Conservation (phyloP, 1,140 invertebrate genomes). For the Agrypnia vestita region DNA sequence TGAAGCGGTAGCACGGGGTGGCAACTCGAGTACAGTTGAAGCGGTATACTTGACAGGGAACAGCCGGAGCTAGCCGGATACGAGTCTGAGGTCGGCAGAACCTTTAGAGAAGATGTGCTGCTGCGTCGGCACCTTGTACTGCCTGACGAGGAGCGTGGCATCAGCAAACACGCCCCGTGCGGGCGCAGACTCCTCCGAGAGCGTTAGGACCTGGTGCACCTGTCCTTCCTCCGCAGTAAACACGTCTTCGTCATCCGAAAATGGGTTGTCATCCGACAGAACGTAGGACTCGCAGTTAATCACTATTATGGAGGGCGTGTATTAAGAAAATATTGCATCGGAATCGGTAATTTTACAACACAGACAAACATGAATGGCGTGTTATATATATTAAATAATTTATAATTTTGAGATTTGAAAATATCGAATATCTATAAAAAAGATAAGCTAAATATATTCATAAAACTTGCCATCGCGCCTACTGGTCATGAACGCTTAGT, state of each 20-base stretch:
- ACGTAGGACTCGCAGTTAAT: too few relatives aligned
- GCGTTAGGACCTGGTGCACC: neutral
- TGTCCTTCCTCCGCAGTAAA: slow-evolving; percentile 10
- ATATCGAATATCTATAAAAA: too few relatives aligned
- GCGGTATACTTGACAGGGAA: neutral
- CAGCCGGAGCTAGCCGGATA: neutral
- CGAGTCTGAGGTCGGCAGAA: slow-evolving; percentile 6
- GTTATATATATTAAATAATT: too few relatives aligned
- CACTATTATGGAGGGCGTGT: too few relatives aligned
- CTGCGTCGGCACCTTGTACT: slow-evolving; percentile 49
- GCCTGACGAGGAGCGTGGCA: slow-evolving; percentile 47
- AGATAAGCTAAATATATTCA: too few relatives aligned
- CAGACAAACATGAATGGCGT: too few relatives aligned
- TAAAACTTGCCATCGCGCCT: too few relatives aligned
- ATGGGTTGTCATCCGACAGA: neutral
- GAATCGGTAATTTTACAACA: too few relatives aligned
- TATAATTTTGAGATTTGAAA: too few relatives aligned
- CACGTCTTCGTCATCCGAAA: slow-evolving; percentile 49
- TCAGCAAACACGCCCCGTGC: slow-evolving; percentile 37
- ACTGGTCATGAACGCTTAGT: too few relatives aligned
- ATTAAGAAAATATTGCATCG: too few relatives aligned
- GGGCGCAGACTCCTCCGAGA: slow-evolving; percentile 40
- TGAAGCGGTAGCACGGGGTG: neutral
- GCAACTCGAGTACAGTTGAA: neutral
- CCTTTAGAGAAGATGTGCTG: slow-evolving; percentile 49